phyloP scores from a whole-genome alignment of 2,888 invertebrate genomes.

The Aricia artaxerxes region DNA sequence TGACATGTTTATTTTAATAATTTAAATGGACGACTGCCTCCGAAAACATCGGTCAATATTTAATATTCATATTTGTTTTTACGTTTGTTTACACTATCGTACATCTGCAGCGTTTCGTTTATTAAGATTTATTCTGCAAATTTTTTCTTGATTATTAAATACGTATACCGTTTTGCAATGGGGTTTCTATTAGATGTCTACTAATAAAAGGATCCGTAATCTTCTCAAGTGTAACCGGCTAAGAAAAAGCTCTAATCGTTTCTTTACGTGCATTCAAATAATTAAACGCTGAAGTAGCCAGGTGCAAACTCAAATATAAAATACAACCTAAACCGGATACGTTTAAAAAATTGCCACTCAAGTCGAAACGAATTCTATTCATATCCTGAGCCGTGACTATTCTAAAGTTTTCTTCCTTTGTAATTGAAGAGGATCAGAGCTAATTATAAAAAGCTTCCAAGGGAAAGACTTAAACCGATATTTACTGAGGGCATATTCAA shows the following conservation, averaged over 20 bases:
- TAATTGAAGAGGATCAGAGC: conserved; percentile 64
- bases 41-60: conserved; percentile 43
- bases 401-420: conserved; percentile 57
- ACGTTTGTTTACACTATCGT: neutral
- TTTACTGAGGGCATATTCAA: conserved; percentile 70
- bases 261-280: conserved; percentile 38
- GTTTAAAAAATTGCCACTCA: conserved; percentile 56
- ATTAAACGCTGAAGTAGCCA: conserved; percentile 25
- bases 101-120: neutral
- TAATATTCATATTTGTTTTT: conserved; percentile 40
- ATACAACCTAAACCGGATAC: conserved; percentile 59
- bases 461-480: conserved; percentile 57
- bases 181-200: neutral
- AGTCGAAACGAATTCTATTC: conserved; percentile 60
- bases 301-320: conserved; percentile 22
- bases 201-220: neutral
- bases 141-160: neutral
- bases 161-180: neutral
- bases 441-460: conserved; percentile 69
- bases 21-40: neutral
- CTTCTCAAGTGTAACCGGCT: neutral
- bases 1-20: conserved; percentile 20
- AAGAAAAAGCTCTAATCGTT: conserved; percentile 32
- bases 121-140: neutral
- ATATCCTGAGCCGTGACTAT: conserved; percentile 54